These are phyloP conservation scores for Zaprionus ornatus DNA, from an alignment of 1,140 invertebrate species.

Conservation along the genomic window DNA sequence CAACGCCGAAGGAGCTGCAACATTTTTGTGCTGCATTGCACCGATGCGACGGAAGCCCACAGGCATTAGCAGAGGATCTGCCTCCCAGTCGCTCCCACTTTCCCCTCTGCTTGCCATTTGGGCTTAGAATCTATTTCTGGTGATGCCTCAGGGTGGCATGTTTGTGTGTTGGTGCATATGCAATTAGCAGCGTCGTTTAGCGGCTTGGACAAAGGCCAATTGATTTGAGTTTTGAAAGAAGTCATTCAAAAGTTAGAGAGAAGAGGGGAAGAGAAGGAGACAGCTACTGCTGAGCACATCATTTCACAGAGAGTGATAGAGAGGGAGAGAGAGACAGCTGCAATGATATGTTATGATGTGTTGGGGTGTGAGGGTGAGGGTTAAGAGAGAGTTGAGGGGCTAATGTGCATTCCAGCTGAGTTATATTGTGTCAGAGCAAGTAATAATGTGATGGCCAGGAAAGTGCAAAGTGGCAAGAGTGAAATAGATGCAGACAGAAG, in stretches of 20 bases:
- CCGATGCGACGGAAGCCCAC: constrained; percentile 76
- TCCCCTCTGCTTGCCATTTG: background rate
- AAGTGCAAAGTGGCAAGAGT: constrained; percentile 59
- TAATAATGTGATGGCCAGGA: constrained; percentile 50
- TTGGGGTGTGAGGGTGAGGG: no score
- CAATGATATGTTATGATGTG: constrained; percentile 64
- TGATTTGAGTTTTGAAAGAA: constrained; percentile 69
- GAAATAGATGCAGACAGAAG: no score
- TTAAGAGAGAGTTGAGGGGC: background rate
- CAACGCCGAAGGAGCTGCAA: constrained; percentile 80
- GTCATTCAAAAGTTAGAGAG: constrained; percentile 64
- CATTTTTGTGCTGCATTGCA: constrained; percentile 80
- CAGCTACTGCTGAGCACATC: background rate
- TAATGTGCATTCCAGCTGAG: constrained; percentile 46
- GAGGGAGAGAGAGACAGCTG: constrained; percentile 8
- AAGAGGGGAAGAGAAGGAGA: background rate
- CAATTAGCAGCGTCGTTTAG: constrained; percentile 78
- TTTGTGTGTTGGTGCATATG: constrained; percentile 13
- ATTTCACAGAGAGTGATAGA: background rate
- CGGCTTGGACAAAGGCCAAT: constrained; percentile 61
- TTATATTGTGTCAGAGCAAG: constrained; percentile 44
- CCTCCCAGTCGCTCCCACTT: constrained; percentile 10
- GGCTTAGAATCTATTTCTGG: constrained; percentile 17
- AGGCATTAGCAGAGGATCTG: constrained; percentile 67
- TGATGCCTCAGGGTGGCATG: constrained; percentile 44